Evolutionary conservation across 1,140 invertebrate genomes (phyloP), one percentile per base, ranked within the genome.

Genomic region (Akabosia matsudoensis): DNA sequence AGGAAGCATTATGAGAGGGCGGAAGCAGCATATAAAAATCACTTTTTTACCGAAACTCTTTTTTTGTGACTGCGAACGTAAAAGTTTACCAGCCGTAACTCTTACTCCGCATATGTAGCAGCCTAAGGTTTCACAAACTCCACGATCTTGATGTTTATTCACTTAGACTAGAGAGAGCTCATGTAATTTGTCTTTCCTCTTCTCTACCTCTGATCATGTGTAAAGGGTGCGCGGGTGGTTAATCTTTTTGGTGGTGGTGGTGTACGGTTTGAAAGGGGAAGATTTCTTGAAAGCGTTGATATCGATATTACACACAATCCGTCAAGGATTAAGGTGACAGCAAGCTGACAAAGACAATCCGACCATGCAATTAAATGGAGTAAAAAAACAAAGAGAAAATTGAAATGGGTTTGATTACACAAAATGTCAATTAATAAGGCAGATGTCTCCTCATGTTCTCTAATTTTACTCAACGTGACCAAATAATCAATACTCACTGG

Each of bases 291-390:
- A 10, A 13, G 45, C n/a, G 45, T 4, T 61, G 54, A 14, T 14
- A 13, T 10, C 45, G 54, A 61, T 61, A 61, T 61, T 61, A 14
- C 54, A 61, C n/a, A 61, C 3, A 22, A 61, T 61, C 4, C n/a
- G 54, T 61, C 54, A 61, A 22, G 54, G 54, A 61, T 61, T 61
- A 61, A 61, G 54, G 54, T 61, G 54, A 61, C 54, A 61, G 54
- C 54, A 61, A 16, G 54, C 24, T 61, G 54, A 61, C 54, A 61
- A 61, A 61, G 54, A 61, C 54, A 61, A 61, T 22, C 4, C 13
- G 18, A 61, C 24, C 24, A 22, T 4, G 54, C 24, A 61, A 61
- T 61, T 16, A 16, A 10, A 22, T 10, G 54, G 54, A 61, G 24
- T 7, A 24, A 61, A 61, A 61, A 61, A 61, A 14, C 14, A 61